Conservation (phyloP, 2,797 vertebrate species). For the Microctenopoma stevenorrisi region DNA sequence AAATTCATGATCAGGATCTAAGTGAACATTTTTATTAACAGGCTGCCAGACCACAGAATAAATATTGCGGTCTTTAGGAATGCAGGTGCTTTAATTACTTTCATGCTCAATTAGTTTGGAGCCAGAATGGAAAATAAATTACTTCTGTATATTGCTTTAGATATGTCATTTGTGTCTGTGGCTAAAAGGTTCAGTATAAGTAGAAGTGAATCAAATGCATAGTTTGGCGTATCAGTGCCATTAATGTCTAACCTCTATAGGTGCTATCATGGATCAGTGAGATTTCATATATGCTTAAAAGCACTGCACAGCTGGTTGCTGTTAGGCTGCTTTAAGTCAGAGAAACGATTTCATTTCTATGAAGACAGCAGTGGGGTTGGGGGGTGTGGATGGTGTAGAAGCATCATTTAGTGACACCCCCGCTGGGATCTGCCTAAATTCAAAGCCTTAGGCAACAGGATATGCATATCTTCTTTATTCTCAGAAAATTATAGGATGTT, state of each 20-base stretch:
- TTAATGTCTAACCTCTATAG: constrained; percentile 52
- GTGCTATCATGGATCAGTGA: constrained; percentile 46
- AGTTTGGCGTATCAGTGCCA: constrained; percentile 33
- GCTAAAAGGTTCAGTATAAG: constrained; percentile 28
- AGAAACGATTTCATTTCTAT: constrained; percentile 51
- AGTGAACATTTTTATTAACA: constrained; percentile 81
- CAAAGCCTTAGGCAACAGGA: constrained; percentile 64
- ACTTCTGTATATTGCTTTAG: constrained; percentile 46
- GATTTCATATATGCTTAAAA: constrained; percentile 54
- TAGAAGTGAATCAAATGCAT: constrained; percentile 48
- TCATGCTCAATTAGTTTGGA: constrained; percentile 77
- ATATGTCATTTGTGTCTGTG: constrained; percentile 36
- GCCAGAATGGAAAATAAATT: constrained; percentile 60
- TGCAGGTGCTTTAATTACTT: constrained; percentile 81
- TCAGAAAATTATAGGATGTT: constrained; percentile 45
- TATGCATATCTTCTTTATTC: constrained; percentile 54
- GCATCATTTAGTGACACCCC: constrained; percentile 65
- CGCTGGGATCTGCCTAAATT: constrained; percentile 62
- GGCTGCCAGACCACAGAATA: constrained; percentile 72
- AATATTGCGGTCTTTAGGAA: constrained; percentile 71
- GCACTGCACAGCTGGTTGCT: constrained; percentile 58
- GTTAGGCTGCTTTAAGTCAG: constrained; percentile 53
- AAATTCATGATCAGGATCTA: constrained; percentile 71
- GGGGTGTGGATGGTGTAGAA: constrained; percentile 46
- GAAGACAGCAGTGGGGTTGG: constrained; percentile 62